phyloP scores from a whole-genome alignment of 2,113 vertebrate species.

The Phaetusa simplex region DNA sequence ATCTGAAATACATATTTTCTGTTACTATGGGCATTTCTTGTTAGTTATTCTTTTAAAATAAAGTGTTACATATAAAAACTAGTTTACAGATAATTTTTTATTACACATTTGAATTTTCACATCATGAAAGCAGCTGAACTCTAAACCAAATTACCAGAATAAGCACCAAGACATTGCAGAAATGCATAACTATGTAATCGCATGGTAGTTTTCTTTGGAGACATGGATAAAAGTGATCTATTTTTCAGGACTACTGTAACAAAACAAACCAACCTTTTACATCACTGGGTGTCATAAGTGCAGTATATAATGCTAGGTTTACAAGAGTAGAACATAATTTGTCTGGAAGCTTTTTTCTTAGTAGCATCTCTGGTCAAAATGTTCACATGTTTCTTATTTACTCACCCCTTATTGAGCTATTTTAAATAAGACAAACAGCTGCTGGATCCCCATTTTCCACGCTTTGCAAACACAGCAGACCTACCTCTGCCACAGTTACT shows the following conservation, averaged over 20 bases:
- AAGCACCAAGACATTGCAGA: not conserved
- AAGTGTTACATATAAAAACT: not conserved
- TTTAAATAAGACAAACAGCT: not conserved
- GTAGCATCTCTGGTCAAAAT: not conserved
- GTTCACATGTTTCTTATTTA: not conserved
- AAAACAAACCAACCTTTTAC: not conserved
- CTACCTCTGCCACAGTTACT: not conserved
- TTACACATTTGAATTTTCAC: not conserved
- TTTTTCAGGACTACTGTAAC: not conserved
- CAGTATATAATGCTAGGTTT: not conserved
- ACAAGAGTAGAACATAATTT: not conserved
- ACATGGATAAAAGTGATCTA: not conserved
- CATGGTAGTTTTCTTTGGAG: not conserved
- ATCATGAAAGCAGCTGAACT: not conserved
- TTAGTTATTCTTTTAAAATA: not conserved
- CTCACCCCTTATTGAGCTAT: not conserved
- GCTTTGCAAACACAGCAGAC: not conserved
- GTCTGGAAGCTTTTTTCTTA: not conserved
- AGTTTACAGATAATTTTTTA: not conserved
- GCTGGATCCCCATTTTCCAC: not conserved
- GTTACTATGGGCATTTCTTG: not conserved
- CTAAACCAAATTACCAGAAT: not conserved
- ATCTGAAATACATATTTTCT: not conserved
- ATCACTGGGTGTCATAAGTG: not conserved
- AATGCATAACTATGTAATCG: not conserved